These are phyloP conservation scores for Melieria picta DNA, from an alignment of 2,888 invertebrate species.

Conservation along the genomic window DNA sequence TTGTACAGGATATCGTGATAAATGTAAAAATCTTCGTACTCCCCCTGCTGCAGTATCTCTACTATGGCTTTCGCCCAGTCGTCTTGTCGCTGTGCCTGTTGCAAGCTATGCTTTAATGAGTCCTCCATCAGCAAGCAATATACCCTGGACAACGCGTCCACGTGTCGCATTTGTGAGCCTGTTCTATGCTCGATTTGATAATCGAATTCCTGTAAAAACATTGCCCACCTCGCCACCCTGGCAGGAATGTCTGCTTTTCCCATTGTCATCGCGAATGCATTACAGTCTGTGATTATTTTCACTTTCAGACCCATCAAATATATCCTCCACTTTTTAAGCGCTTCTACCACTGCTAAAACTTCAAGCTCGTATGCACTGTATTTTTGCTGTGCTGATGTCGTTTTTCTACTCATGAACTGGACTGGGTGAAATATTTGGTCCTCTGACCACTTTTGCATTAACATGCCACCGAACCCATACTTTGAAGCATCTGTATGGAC, in stretches of 20 bases:
- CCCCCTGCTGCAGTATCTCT: neutral
- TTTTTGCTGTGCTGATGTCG: constrained; percentile 35
- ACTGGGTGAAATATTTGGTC: constrained; percentile 36
- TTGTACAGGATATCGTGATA: constrained; percentile 6
- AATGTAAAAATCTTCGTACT: constrained; percentile 10
- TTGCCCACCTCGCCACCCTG: constrained; percentile 38
- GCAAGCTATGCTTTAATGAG: constrained; percentile 3
- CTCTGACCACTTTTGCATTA: constrained; percentile 40
- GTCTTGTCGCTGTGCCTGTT: neutral
- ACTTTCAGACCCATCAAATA: constrained; percentile 34
- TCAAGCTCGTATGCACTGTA: constrained; percentile 47
- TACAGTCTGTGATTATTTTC: constrained; percentile 42
- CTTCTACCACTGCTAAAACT: constrained; percentile 46
- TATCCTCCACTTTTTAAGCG: constrained; percentile 47
- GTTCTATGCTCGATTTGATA: constrained; percentile 13
- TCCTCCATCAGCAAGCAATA: constrained; percentile 12
- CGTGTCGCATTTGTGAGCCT: constrained; percentile 13
- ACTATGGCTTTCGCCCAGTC: constrained; percentile 11
- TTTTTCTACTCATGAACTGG: constrained; percentile 41
- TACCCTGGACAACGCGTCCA: constrained; percentile 18
- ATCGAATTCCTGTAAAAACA: constrained; percentile 18
- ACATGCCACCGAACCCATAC: constrained; percentile 41
- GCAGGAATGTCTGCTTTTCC: constrained; percentile 35
- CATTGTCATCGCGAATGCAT: constrained; percentile 40
- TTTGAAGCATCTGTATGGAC: constrained; percentile 44